Base-by-base conservation (phyloP, 2,113 vertebrate genomes). In the Lucifuga dentata region DNA sequence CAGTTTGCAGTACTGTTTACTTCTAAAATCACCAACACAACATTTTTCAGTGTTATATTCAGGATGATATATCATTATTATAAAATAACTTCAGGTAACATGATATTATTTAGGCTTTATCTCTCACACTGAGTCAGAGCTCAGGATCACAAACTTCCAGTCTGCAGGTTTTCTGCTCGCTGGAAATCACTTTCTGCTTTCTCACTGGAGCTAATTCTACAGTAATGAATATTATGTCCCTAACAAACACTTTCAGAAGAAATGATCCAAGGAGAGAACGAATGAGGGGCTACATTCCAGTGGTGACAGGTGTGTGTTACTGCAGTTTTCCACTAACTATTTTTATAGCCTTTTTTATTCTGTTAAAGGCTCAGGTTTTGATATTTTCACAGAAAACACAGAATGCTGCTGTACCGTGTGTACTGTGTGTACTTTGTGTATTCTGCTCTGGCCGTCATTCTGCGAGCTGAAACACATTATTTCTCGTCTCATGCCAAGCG, bases 181-280 rank as follows among this genome's bases (percentile, higher is more conserved):
- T 48, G 58, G 2, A 61, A 73, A 58, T 21, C 32, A 20, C 8
- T 72, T 77, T 43, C 17, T 11, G 5, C 44, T 66, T 49, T 57
- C 24, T 62, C 40, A 5, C 50, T 87, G 88, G 75, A 51, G 36
- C 74, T 93, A 91, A 92, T 93, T 89, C 90, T 90, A 71, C 90
- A 40, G 88, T 90, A 91, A 91, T 93, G 92, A 95, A 91, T 89
- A 92, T 92, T 93, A 88, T 53, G 75, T 83, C 90, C 93, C 88
- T 86, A 88, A 93, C 94, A 92, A 92, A 80, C 84, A 78, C 73
- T 89, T 89, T 80, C 79, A 89, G 66, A 88, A 65, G 38, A 83
- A 80, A 51, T 35, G 72, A 69, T 58, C 60, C 65, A 5, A 2
- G 56, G 16, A 73, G 62, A 87, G 89, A 91, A 90, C 68, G 16